Evolutionary conservation across 2,113 vertebrate species (phyloP).

Genomic region (Myrmophylax atrothorax): DNA sequence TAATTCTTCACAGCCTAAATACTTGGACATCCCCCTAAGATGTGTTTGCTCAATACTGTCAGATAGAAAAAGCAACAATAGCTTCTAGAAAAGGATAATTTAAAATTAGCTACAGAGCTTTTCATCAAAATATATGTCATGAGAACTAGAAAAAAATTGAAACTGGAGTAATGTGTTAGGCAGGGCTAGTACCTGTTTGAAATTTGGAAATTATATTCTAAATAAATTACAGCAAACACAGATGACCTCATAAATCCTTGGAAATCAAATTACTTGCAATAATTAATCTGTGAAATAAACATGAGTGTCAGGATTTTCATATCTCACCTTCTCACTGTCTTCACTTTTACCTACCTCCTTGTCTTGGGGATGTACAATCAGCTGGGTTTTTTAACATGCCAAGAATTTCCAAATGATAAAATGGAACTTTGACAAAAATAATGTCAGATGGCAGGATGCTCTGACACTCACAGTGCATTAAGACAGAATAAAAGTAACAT

Average conservation of each 20-base stretch:
- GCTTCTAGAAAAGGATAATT: not conserved
- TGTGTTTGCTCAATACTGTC: not conserved
- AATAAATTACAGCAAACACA: slow-evolving; percentile 6
- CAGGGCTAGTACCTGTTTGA: not conserved
- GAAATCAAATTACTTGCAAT: slow-evolving; percentile 22
- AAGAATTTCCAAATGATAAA: slow-evolving; percentile 27
- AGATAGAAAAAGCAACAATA: not conserved
- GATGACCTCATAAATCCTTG: not conserved
- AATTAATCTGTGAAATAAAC: slow-evolving; percentile 47
- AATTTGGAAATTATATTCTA: not conserved
- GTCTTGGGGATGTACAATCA: not conserved
- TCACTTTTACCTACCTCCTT: not conserved
- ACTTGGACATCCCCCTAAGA: not conserved
- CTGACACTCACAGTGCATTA: not conserved
- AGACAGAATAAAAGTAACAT: not conserved
- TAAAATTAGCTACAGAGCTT: not conserved
- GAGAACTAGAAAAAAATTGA: not conserved
- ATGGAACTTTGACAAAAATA: slow-evolving; percentile 13
- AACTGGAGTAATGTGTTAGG: not conserved
- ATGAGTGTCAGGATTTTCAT: not conserved
- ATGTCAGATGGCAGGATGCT: not conserved
- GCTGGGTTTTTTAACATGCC: not conserved
- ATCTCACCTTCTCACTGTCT: not conserved
- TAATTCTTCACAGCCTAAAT: not conserved
- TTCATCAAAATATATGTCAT: not conserved